Percentiles rank a stretch among this genome's conserved stretches.
Conservation (phyloP, 2,888 invertebrate species). For the Athalia circularis region DNA sequence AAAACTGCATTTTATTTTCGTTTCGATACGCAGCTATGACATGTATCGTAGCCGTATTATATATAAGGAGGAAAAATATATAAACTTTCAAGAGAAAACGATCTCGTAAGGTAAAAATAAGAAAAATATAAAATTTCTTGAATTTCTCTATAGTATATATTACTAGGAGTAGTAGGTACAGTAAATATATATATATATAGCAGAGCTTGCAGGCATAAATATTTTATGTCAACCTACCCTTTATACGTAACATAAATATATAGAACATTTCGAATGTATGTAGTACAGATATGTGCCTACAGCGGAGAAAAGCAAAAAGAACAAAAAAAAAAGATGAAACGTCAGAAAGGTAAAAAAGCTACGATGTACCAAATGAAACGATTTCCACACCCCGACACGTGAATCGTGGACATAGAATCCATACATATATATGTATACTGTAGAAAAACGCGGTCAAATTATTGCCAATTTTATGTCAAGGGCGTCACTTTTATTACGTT, state of each 20-base stretch:
- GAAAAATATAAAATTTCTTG: conserved; percentile 34
- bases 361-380: no score
- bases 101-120: neutral
- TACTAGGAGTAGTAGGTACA: neutral
- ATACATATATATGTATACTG: neutral
- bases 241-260: neutral
- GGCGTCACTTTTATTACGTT: conserved; percentile 2
- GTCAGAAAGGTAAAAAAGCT: no score
- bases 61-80: no score
- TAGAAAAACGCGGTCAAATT: conserved; percentile 9
- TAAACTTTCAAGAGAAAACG: neutral
- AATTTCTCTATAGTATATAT: conserved; percentile 24
- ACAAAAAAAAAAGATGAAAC: no score
- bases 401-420: no score
- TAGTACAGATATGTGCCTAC: neutral
- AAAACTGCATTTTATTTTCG: no score
- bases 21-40: no score
- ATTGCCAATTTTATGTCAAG: conserved; percentile 21
- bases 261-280: neutral
- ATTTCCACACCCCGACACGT: no score
- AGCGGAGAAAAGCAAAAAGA: no score
- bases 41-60: no score
- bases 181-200: neutral
- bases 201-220: conserved; percentile 44
- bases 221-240: conserved; percentile 47